Evolutionary conservation across 2,888 invertebrate genomes (phyloP).

Genomic region (Scotopteryx bipunctaria): DNA sequence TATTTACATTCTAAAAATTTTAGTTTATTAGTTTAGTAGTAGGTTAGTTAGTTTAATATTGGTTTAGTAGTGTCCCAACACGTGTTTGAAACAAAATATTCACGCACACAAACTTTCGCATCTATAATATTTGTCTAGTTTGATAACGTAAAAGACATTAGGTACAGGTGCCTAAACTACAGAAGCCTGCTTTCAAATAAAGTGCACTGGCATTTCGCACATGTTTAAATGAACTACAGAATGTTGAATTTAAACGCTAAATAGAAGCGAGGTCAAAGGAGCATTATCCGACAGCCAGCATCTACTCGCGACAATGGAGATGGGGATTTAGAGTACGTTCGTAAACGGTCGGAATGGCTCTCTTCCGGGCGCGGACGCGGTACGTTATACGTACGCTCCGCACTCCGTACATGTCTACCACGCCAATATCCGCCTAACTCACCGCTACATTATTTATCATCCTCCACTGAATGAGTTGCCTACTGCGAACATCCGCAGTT

Average conservation of each 20-base stretch:
- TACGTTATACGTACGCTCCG: slow-evolving; percentile 15
- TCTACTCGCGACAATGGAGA: slow-evolving; percentile 52
- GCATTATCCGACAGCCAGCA: slow-evolving; percentile 47
- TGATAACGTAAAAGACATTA: too few species aligned
- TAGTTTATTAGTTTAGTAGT: too few species aligned
- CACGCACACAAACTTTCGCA: too few species aligned
- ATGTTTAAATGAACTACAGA: slow-evolving; percentile 13
- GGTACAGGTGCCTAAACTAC: too few species aligned
- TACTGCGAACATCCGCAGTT: slow-evolving; percentile 13
- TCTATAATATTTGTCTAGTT: too few species aligned
- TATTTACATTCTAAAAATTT: too few species aligned
- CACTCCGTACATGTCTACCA: slow-evolving; percentile 28
- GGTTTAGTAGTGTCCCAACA: too few species aligned
- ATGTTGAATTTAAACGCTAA: slow-evolving; percentile 13
- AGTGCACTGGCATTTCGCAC: slow-evolving; percentile 1
- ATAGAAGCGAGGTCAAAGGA: slow-evolving; percentile 39
- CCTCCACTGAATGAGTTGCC: slow-evolving; percentile 21
- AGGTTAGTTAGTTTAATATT: too few species aligned
- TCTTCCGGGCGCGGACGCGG: slow-evolving; percentile 51
- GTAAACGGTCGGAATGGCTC: slow-evolving; percentile 63
- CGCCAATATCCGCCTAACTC: slow-evolving; percentile 29
- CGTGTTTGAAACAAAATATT: too few species aligned
- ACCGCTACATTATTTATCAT: slow-evolving; percentile 30
- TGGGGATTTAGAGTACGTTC: slow-evolving; percentile 51
- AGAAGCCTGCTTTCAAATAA: not conserved